Base-by-base conservation (phyloP, 2,888 invertebrate genomes). In the Altica lythri region DNA sequence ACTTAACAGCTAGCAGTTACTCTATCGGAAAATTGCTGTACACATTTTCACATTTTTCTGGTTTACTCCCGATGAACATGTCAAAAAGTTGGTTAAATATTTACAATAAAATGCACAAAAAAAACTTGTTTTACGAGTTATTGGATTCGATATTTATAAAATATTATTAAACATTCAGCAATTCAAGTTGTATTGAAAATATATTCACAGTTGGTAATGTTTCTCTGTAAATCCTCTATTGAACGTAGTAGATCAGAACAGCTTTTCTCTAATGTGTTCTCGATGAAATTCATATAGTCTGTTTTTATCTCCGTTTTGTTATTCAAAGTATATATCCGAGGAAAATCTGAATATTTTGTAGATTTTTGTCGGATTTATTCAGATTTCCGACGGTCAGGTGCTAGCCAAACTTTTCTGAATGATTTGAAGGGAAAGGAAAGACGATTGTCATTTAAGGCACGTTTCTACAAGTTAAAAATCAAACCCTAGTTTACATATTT, bases 21-120 rank as follows among this genome's bases (percentile, higher is more conserved):
- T 72, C 69, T 69, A 64, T 69, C 64, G 73, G 74, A 73, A 74
- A 73, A 72, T 72, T 70, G 69, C 65, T 67, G 48, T 53, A 63
- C 60, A 63, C 55, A 61, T 62, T 62, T 59, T 60, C 61, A 60
- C 51, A 60, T 61, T 63, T 59, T 57, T 55, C 57, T n/a, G n/a
- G n/a, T n/a, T n/a, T n/a, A n/a, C n/a, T n/a, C n/a, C n/a, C n/a
- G n/a, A n/a, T n/a, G n/a, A n/a, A n/a, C n/a, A n/a, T n/a, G n/a
- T n/a, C n/a, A n/a, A n/a, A n/a, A n/a, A n/a, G n/a, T n/a, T n/a
- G n/a, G n/a, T n/a, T n/a, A n/a, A n/a, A n/a, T n/a, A n/a, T n/a
- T n/a, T n/a, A n/a, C n/a, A n/a, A n/a, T n/a, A n/a, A n/a, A n/a
- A n/a, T n/a, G n/a, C n/a, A n/a, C n/a, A n/a, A n/a, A n/a, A n/a